Evolutionary conservation across 2,113 vertebrate genomes (phyloP), one percentile per base, ranked within the genome.

Genomic region (Phalacrocorax pelagicus): DNA sequence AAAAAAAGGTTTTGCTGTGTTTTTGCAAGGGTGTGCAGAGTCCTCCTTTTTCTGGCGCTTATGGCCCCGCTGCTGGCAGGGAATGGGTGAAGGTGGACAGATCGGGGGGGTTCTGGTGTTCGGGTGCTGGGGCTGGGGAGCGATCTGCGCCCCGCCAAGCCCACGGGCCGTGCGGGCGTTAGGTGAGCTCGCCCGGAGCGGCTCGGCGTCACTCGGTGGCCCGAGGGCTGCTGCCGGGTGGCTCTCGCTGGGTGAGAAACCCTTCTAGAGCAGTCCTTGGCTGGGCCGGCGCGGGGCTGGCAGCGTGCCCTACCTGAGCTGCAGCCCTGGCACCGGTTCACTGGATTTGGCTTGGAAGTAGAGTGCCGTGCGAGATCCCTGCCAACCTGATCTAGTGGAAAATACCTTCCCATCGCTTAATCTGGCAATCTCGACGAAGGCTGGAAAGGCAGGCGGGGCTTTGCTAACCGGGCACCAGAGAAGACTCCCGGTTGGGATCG

Each of bases 401-500:
- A 91, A 42, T 85, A 11, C 90, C 65, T 93, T 78, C 59, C 89
- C 73, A 5, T 24, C 0, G 1, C 58, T 9, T 49, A 22, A 26
- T 23, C 75, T 73, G 86, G 19, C 67, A 12, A 1, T 40, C 38
- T 29, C 2, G 15, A 15, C 2, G 2, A 2, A 40, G 40, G 34
- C 30, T 17, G 90, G 55, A 6, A 5, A 12, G 66, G 79, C 23
- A 13, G 49, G 58, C 29, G 5, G 6, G 69, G 5, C 29, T 34
- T 38, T 32, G 67, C 32, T 2, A 0, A 0, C 19, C 2, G 24
- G 38, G 7, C 15, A 3, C 27, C 75, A 3, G 62, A 20, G 73
- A 8, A 69, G 59, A 5, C 3, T 30, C 63, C 16, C 1, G 6
- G 0, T 7, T 22, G 0, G 2, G 23, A 20, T 24, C 0, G 0